Evolutionary conservation across 2,797 vertebrate genomes (phyloP).

Genomic region (Chrysocyon brachyurus): DNA sequence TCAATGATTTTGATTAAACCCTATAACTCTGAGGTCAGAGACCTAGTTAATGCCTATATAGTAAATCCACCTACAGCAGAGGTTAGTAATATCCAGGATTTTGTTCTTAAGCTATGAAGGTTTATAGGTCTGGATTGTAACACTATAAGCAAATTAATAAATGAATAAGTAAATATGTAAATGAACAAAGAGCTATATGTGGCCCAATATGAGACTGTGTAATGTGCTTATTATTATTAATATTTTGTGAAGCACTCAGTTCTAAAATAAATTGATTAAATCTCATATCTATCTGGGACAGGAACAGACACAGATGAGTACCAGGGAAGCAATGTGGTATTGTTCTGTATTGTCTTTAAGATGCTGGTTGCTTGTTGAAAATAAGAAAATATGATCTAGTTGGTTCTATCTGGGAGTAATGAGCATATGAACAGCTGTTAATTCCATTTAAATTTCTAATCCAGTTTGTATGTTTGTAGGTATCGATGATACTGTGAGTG

Average conservation of each 20-base stretch:
- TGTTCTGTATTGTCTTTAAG: background rate
- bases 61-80: background rate
- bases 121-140: background rate
- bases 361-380: background rate
- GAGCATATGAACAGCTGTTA: background rate
- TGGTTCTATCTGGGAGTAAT: background rate
- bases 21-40: constrained; percentile 50
- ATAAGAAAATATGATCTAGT: background rate
- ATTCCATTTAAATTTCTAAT: background rate
- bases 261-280: background rate
- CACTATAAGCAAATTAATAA: background rate
- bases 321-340: background rate
- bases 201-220: too few relatives aligned
- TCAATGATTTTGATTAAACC: constrained; percentile 66
- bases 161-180: background rate
- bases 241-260: background rate
- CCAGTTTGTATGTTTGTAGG: background rate
- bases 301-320: background rate
- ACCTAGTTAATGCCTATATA: background rate
- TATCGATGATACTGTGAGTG: too few relatives aligned
- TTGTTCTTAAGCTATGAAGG: background rate
- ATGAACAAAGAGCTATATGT: background rate
- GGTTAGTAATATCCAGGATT: background rate
- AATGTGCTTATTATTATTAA: background rate
- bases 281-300: background rate